These are phyloP conservation scores for Daktulosphaira vitifoliae DNA, from an alignment of 1,140 invertebrate genomes.

Conservation along the genomic window DNA sequence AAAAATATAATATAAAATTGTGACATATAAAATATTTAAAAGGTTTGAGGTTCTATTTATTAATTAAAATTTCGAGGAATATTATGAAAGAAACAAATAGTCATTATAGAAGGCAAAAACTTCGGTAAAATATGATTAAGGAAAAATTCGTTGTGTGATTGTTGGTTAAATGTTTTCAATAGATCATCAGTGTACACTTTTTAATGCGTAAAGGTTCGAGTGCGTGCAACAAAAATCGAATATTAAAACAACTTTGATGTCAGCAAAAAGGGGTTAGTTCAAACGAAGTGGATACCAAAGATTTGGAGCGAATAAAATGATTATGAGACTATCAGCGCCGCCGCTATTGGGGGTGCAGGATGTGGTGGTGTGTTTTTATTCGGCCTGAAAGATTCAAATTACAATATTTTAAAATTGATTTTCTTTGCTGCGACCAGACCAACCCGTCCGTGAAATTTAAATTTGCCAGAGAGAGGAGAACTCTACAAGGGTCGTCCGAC, in stretches of 20 bases:
- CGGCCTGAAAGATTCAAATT: constrained; percentile 27
- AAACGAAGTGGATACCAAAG: constrained; percentile 1
- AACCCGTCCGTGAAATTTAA: constrained; percentile 26
- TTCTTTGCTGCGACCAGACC: constrained; percentile 2
- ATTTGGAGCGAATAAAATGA: constrained; percentile 11
- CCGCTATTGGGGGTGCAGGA: neutral
- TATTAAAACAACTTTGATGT: constrained; percentile 16
- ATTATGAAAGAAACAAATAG: too few species aligned
- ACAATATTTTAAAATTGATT: constrained; percentile 23
- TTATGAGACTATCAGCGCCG: constrained; percentile 8
- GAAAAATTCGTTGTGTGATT: too few species aligned
- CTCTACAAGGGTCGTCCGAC: too few species aligned
- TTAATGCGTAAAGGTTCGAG: too few species aligned
- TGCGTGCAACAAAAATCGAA: constrained; percentile 24
- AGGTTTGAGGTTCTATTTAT: too few species aligned
- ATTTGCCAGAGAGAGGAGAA: neutral
- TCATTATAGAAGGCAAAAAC: too few species aligned
- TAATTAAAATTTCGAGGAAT: too few species aligned
- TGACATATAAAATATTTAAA: too few species aligned
- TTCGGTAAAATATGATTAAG: too few species aligned
- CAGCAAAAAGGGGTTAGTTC: constrained; percentile 8
- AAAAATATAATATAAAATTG: too few species aligned
- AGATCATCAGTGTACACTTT: too few species aligned
- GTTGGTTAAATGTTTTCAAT: too few species aligned
- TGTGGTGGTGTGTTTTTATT: neutral